Base-by-base conservation (phyloP, 2,113 vertebrate species). In the Peromyscus maniculatus region DNA sequence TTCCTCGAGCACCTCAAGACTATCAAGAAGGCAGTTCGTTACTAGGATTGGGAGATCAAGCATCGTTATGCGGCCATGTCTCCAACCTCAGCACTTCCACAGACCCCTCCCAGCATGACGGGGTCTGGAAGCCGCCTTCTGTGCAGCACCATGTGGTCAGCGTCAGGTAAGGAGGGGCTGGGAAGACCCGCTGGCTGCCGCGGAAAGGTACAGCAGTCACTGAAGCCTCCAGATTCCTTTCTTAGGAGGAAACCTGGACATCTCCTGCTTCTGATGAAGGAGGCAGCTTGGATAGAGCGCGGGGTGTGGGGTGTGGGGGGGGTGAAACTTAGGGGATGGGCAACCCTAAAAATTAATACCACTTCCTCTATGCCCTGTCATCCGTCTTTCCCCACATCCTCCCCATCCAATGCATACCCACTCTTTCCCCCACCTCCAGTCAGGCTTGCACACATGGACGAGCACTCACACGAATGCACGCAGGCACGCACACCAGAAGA, bases 91-190 rank as follows among this genome's bases (percentile, higher is more conserved):
- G 99, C 78, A 98, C 99, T 0, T 92, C 96, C 2, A 98, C 98
- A 77, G 98, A 98, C 86, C 94, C 98, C 43, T 98, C 98, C 1
- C 99, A 98, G 0, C 98, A 97, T 8, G 97, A 98, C 0, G 98
- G 99, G n/a, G 98, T 98, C 94, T 98, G 93, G 92, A 96, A 98
- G n/a, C 98, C 98, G 24, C 99, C 98, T 87, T 98, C 99, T 0
- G 96, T 98, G 91, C 99, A 99, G 97, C 99, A 98, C 5, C 99
- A 99, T 0, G 95, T 99, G 64, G 99, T 99, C 94, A 99, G 99
- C 16, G 99, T 99, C 96, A 99, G 99, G 99, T 99, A 97, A 93
- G 98, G 91, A 79, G 21, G 16, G 52, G 36, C 28, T 78, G 69
- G 31, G 43, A 77, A 36, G 55, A 55, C 83, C 67, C 93, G 24